Base-by-base conservation (phyloP, 2,797 vertebrate genomes). In the Galago senegalensis region DNA sequence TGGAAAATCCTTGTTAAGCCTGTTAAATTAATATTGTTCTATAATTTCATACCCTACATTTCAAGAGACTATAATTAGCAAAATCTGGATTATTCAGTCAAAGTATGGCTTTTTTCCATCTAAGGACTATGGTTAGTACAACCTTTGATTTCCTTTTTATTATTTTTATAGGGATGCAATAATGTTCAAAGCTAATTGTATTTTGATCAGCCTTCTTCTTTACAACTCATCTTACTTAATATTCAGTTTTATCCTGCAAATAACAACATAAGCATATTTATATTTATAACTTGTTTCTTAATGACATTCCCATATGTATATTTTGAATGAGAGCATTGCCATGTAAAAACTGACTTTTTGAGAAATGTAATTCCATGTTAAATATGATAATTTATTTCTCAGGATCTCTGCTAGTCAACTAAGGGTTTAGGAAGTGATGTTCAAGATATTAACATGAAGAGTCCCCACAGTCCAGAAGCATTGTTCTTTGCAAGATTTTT, bases 281-380 rank as follows among this genome's bases (percentile, higher is more conserved):
- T 82, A 3, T 82, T 69, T 43, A 1, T 37, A 40, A 72, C 7
- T 46, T 80, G 2, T 69, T 87, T 82, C 40, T 89, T 25, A 56
- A 77, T 60, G 23, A 29, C 27, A 37, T 87, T 76, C 9, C 29
- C 21, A n/a, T 82, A 46, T 84, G 34, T 94, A 20, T 2, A n/a
- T 92, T 96, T 95, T 92, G 67, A 94, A 76, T 87, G 80, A 95
- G n/a, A 85, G 46, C 16, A 65, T 83, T 49, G 46, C 53, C 70
- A 89, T 61, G 53, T 75, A 87, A 75, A 93, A 73, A 81, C 16
- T 46, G 18, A 86, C 34, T 43, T 96, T 88, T 76, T 60, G 25
- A 49, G 31, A 84, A 90, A 63, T 75, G 7, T 25, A 84, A 46
- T 82, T 95, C 16, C 31, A n/a, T 25, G 7, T 37, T 90, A 82